A percentile compares a stretch with the other conserved stretches of the same genome.
Evolutionary conservation across 2,113 vertebrate species (phyloP).

Genomic region (Leucoraja erinaceus): DNA sequence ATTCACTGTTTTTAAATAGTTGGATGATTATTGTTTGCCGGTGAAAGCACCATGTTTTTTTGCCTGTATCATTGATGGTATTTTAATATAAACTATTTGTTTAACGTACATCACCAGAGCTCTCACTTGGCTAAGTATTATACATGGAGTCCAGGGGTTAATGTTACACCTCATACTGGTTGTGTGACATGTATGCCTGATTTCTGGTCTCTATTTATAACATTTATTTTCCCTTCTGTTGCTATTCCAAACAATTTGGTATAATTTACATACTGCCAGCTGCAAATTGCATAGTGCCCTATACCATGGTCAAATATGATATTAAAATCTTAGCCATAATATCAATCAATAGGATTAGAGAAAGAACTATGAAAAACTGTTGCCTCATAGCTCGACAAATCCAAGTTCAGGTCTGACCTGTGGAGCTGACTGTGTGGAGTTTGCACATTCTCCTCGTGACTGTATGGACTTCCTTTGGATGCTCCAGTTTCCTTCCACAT

Average conservation of each 20-base stretch:
- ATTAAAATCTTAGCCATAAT: not conserved
- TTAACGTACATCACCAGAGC: not conserved
- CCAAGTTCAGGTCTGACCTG: too few relatives aligned
- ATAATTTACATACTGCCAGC: not conserved
- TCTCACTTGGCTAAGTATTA: not conserved
- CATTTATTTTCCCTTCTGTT: not conserved
- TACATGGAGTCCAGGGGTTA: too few relatives aligned
- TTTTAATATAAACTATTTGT: not conserved
- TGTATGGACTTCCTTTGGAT: too few relatives aligned
- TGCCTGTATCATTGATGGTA: not conserved
- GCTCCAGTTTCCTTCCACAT: too few relatives aligned
- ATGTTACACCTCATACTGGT: too few relatives aligned
- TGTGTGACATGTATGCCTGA: not conserved
- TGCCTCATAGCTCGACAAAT: too few relatives aligned
- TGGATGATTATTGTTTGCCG: not conserved
- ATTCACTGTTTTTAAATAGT: too few relatives aligned
- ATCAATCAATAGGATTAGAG: not conserved
- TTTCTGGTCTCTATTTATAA: not conserved
- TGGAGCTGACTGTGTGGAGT: too few relatives aligned
- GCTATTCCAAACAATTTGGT: not conserved
- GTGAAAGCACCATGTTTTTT: not conserved
- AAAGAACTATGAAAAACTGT: too few relatives aligned
- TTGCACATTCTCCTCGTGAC: too few relatives aligned
- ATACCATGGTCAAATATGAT: not conserved
- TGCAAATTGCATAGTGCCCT: not conserved